A percentile compares a stretch with the other conserved stretches of the same genome.
phyloP scores from a whole-genome alignment of 2,888 invertebrate species.

The Fragum whitleyi region DNA sequence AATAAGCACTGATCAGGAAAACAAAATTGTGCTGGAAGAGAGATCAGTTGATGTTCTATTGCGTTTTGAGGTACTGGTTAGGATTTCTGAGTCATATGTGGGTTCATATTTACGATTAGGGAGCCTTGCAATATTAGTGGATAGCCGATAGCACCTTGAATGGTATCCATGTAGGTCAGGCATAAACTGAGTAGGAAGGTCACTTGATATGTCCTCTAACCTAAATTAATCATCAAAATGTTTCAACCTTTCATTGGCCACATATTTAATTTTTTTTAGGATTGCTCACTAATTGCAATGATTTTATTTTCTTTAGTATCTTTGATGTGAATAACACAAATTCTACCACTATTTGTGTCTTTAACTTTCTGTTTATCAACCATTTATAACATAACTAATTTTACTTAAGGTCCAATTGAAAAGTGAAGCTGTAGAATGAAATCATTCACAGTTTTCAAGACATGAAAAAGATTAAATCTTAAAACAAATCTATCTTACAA shows the following conservation, averaged over 20 bases:
- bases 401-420: too few species aligned
- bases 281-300: neutral
- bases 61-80: neutral
- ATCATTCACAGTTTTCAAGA: too few species aligned
- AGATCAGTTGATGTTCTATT: neutral
- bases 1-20: constrained; percentile 46
- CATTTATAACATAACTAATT: too few species aligned
- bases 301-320: neutral
- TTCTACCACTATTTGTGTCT: constrained; percentile 7
- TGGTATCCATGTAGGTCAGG: neutral
- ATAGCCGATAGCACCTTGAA: neutral
- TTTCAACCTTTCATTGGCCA: neutral
- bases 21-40: constrained; percentile 3
- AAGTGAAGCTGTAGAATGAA: too few species aligned
- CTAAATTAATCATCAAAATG: neutral
- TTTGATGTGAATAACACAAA: neutral
- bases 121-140: neutral
- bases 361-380: too few species aligned
- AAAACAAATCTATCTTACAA: too few species aligned
- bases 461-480: too few species aligned
- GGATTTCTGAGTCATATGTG: neutral
- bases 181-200: neutral
- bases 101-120: neutral
- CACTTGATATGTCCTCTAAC: neutral
- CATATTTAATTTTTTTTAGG: neutral